Conservation (phyloP, 2,113 vertebrate species). For the Sceloporus undulatus region DNA sequence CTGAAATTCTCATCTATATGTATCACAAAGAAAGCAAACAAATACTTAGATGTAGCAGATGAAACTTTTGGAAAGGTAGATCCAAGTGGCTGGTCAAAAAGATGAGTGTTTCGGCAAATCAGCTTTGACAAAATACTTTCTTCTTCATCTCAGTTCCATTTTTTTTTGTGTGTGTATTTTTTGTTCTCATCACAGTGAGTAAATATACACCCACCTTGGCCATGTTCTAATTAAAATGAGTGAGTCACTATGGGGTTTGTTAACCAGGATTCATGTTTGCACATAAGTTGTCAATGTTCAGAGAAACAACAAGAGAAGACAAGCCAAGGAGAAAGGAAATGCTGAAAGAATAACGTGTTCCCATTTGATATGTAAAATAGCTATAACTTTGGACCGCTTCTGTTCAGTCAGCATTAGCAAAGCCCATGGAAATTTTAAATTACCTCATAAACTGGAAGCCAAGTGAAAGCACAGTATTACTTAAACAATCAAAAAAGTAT, state of each 20-base stretch:
- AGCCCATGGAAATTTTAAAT: constrained; percentile 62
- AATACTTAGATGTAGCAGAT: not conserved
- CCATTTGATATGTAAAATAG: constrained; percentile 61
- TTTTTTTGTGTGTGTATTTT: not conserved
- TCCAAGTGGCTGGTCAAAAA: not conserved
- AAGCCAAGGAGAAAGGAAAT: constrained; percentile 21
- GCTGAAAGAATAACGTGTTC: constrained; percentile 49
- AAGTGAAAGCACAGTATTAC: constrained; percentile 59
- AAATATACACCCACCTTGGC: not conserved
- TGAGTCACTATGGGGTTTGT: constrained; percentile 34
- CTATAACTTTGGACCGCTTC: constrained; percentile 64
- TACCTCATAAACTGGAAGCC: constrained; percentile 66
- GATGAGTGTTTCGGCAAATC: not conserved
- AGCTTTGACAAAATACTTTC: not conserved
- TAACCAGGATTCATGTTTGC: constrained; percentile 28
- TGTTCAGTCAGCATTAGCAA: constrained; percentile 65
- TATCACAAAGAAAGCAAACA: not conserved
- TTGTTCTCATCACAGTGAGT: not conserved
- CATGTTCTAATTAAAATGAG: constrained; percentile 39
- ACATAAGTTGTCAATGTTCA: not conserved
- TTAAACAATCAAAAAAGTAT: constrained; percentile 63
- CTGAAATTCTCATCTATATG: not conserved
- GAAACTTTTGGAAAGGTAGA: not conserved
- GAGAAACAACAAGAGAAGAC: constrained; percentile 30
- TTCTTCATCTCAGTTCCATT: not conserved